Percentiles rank a stretch among this genome's conserved stretches.
Conservation (phyloP, 2,888 invertebrate genomes). For the Hydriomena furcata region DNA sequence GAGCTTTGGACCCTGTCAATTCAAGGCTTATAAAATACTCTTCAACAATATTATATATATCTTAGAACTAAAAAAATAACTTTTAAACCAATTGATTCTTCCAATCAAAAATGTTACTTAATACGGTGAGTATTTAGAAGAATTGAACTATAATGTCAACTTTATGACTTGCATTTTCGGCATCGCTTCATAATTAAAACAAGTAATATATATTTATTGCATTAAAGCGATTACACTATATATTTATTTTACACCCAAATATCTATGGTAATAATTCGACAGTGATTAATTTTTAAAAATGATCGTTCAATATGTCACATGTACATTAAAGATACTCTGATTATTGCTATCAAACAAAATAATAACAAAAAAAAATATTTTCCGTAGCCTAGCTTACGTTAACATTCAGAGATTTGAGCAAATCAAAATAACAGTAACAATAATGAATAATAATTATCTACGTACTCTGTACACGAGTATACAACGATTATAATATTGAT, state of each 20-base stretch:
- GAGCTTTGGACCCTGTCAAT: constrained; percentile 18
- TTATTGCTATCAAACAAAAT: constrained; percentile 47
- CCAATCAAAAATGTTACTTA: constrained; percentile 5
- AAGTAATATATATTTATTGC: constrained; percentile 5
- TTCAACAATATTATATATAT: constrained; percentile 4
- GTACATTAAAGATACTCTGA: constrained; percentile 32
- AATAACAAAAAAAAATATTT: constrained; percentile 61
- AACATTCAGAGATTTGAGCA: constrained; percentile 81
- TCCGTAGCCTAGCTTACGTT: constrained; percentile 70
- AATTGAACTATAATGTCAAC: not conserved
- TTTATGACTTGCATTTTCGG: constrained; percentile 4
- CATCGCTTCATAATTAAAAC: not conserved
- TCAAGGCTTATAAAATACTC: constrained; percentile 14
- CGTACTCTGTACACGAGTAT: constrained; percentile 70
- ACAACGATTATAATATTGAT: constrained; percentile 58
- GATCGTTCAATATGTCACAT: constrained; percentile 3
- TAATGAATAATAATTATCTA: constrained; percentile 58
- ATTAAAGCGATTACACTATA: constrained; percentile 1
- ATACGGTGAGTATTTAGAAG: constrained; percentile 7
- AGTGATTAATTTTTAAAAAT: not conserved
- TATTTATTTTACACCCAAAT: constrained; percentile 3
- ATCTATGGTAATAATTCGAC: not conserved
- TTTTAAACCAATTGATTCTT: too few species aligned
- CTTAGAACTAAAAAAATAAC: constrained; percentile 9
- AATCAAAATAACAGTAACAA: constrained; percentile 81